phyloP scores from a whole-genome alignment of 2,888 invertebrate genomes.

The Craniophora ligustri region DNA sequence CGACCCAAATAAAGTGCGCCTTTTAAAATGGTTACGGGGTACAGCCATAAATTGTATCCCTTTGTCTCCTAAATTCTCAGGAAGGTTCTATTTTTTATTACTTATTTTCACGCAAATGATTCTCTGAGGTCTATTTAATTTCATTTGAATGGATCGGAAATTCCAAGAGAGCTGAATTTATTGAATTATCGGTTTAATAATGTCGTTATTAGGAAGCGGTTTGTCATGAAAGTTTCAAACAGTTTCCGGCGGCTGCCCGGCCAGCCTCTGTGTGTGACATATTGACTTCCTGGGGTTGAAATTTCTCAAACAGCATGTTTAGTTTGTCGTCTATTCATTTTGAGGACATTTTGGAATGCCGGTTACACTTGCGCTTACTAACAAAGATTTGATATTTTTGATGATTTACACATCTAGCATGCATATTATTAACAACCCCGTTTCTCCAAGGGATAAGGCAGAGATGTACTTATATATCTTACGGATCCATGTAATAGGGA shows the following conservation, averaged over 20 bases:
- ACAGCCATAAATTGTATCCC: slow-evolving; percentile 1
- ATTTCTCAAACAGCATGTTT: slow-evolving; percentile 21
- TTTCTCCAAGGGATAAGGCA: too few relatives aligned
- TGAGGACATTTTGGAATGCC: neutral
- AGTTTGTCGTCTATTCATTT: too few relatives aligned
- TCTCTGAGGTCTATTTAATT: slow-evolving; percentile 11
- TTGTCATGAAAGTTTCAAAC: slow-evolving; percentile 50
- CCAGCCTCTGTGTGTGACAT: slow-evolving; percentile 45
- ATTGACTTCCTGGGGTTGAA: slow-evolving; percentile 52
- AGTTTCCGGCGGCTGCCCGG: slow-evolving; percentile 53
- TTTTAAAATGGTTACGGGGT: neutral
- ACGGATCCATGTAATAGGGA: too few relatives aligned
- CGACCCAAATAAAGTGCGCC: neutral
- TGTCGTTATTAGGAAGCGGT: slow-evolving; percentile 22
- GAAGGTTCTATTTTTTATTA: neutral
- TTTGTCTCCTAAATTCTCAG: slow-evolving; percentile 6
- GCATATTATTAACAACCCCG: too few relatives aligned
- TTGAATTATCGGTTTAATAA: slow-evolving; percentile 33
- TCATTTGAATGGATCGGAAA: slow-evolving; percentile 23
- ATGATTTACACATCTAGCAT: too few relatives aligned
- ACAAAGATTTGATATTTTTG: too few relatives aligned
- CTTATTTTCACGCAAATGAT: slow-evolving; percentile 12
- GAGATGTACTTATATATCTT: too few relatives aligned
- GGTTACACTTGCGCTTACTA: too few relatives aligned
- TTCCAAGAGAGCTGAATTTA: slow-evolving; percentile 17